Conservation (phyloP, 2,888 invertebrate genomes). For the Litoditis marina region DNA sequence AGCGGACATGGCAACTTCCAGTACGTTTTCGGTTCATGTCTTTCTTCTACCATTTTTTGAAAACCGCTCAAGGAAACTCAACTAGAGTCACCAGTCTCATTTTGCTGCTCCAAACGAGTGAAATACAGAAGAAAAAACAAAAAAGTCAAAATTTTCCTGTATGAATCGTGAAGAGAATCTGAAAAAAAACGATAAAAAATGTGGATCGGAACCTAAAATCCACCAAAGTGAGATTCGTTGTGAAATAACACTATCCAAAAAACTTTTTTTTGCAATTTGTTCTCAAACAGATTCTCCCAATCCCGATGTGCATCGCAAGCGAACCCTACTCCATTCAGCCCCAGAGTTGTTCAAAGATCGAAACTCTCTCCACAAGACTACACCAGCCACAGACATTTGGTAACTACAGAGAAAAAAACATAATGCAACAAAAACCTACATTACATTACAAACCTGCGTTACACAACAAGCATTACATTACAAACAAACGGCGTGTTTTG, state of each 20-base stretch:
- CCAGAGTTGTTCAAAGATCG: conserved; percentile 31
- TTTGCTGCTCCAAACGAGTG: no score
- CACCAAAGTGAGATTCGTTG: not conserved
- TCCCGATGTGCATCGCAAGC: conserved; percentile 21
- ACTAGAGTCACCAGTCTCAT: no score
- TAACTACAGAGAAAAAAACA: no score
- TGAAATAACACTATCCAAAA: not conserved
- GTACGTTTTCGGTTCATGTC: conserved; percentile 9
- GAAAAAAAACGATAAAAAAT: no score
- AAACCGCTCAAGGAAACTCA: no score
- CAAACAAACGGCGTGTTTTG: no score
- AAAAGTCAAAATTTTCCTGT: not conserved
- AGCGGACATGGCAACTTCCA: conserved; percentile 23
- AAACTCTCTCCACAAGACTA: conserved; percentile 20
- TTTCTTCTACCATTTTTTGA: not conserved
- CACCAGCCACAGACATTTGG: conserved; percentile 35
- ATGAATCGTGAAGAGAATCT: no score
- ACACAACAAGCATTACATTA: no score
- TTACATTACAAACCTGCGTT: no score
- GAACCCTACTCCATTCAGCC: conserved; percentile 31
- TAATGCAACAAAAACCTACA: no score
- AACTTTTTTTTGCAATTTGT: not conserved
- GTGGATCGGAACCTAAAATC: no score
- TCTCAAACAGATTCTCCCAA: conserved; percentile 15
- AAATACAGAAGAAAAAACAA: no score